Base-by-base conservation (phyloP, 2,113 vertebrate genomes). In the Psammodynastes pulverulentus region DNA sequence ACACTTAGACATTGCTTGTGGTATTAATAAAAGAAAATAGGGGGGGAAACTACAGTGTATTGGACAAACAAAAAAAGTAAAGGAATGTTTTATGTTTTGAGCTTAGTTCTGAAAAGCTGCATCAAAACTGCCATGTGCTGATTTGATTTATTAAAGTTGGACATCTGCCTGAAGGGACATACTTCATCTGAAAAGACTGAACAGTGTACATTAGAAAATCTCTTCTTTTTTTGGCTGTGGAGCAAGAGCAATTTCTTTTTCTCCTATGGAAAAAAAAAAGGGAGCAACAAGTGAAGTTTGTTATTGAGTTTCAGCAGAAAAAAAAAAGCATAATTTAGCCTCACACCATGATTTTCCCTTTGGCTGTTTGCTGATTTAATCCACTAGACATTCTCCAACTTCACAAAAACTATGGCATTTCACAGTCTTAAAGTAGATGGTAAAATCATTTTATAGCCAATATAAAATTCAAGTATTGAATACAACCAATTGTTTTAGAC, bases 101-200 rank as follows among this genome's bases (percentile, higher is more conserved):
- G 88, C 53, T 79, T 86, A 88, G 53, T 72, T 92, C 52, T 89
- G 91, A 92, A 89, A 88, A 89, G 52, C 53, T 92, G n/a, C 88
- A 92, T 46, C 88, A 92, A 86, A 92, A 89, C 53, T 89, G 54
- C 45, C 85, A 92, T 51, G 43, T 86, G 53, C 79, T 92, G 91
- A 92, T 92, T 92, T 89, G 88, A 62, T 92, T 92, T 92, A 92
- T 92, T 92, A 92, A 89, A 89, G 88, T 89, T 89, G 85, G 85
- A 53, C 79, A 92, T 92, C 53, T 92, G 53, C 91, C 88, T 92
- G 91, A 92, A 92, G 79, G 79, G 53, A 89, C 88, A 52, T 92
- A 51, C 88, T 92, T 92, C 89, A 89, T 62, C 53, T 49, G 79
- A 89, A 86, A 89, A 48, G n/a, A 62, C 88, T 86, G 88, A 62